A percentile compares a stretch with the other conserved stretches of the same genome.
Conservation (phyloP, 2,888 invertebrate genomes). For the Pomacea canaliculata region DNA sequence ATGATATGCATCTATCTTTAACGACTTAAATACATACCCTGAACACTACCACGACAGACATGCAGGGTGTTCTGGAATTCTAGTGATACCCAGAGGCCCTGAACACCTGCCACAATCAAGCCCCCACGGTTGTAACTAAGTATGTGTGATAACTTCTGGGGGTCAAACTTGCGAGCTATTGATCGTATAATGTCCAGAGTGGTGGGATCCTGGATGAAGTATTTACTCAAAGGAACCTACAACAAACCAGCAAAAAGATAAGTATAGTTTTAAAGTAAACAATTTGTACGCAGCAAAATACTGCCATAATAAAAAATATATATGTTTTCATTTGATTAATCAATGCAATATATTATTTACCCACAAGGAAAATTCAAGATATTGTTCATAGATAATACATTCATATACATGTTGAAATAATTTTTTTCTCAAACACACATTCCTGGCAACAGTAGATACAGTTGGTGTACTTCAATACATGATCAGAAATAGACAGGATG, state of each 20-base stretch:
- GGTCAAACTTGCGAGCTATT: slow-evolving; percentile 56
- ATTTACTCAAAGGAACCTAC: slow-evolving; percentile 62
- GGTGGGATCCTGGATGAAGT: slow-evolving; percentile 56
- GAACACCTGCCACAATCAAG: slow-evolving; percentile 50
- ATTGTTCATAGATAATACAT: too few relatives aligned
- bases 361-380: too few relatives aligned
- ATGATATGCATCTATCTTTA: too few relatives aligned
- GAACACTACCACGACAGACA: slow-evolving; percentile 58
- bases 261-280: background rate
- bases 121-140: slow-evolving; percentile 52
- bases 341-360: too few relatives aligned
- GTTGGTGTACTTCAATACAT: too few relatives aligned
- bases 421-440: too few relatives aligned
- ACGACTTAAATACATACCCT: slow-evolving; percentile 44
- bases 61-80: slow-evolving; percentile 56
- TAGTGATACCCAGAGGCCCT: slow-evolving; percentile 61
- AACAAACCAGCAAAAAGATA: slow-evolving; percentile 3
- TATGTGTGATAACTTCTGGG: slow-evolving; percentile 51
- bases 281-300: background rate
- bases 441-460: too few relatives aligned
- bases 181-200: slow-evolving; percentile 53
- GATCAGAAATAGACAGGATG: too few relatives aligned
- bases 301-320: background rate
- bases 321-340: background rate
- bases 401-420: too few relatives aligned